These are phyloP conservation scores for Nylanderia fulva DNA, from an alignment of 1,140 invertebrate species.

Conservation along the genomic window DNA sequence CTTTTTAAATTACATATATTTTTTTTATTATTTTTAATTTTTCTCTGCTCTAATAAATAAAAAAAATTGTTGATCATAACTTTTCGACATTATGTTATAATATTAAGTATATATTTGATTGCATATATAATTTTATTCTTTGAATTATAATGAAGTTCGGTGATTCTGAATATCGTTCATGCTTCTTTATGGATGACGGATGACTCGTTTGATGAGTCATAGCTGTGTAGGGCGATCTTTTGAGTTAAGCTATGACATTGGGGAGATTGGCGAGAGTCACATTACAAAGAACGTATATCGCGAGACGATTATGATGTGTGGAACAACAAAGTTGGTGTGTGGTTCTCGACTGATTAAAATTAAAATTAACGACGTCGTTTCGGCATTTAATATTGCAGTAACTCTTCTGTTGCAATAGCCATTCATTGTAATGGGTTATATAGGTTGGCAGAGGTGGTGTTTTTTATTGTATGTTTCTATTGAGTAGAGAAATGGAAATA, in stretches of 20 bases:
- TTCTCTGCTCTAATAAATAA: no score
- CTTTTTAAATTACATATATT: no score
- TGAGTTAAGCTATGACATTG: slow-evolving; percentile 55
- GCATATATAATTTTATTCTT: slow-evolving; percentile 25
- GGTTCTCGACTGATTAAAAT: slow-evolving; percentile 10
- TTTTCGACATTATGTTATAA: background rate
- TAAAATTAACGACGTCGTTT: slow-evolving; percentile 24
- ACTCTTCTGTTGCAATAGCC: background rate
- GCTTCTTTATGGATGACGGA: slow-evolving; percentile 40
- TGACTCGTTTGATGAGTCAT: slow-evolving; percentile 70
- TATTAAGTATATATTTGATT: background rate
- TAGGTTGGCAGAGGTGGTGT: background rate
- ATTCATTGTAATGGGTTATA: background rate
- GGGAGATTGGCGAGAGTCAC: slow-evolving; percentile 49
- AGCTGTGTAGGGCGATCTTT: slow-evolving; percentile 58
- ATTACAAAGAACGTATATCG: slow-evolving; percentile 33
- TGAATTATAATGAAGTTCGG: slow-evolving; percentile 53
- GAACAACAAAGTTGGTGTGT: slow-evolving; percentile 15
- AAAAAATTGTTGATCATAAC: background rate
- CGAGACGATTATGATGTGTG: slow-evolving; percentile 34
- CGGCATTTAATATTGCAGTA: background rate
- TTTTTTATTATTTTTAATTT: background rate
- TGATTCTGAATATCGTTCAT: slow-evolving; percentile 58
- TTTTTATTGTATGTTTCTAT: background rate
- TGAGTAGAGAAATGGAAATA: background rate